Conservation (phyloP, 1,140 invertebrate genomes). For the Scaptomyza montana region DNA sequence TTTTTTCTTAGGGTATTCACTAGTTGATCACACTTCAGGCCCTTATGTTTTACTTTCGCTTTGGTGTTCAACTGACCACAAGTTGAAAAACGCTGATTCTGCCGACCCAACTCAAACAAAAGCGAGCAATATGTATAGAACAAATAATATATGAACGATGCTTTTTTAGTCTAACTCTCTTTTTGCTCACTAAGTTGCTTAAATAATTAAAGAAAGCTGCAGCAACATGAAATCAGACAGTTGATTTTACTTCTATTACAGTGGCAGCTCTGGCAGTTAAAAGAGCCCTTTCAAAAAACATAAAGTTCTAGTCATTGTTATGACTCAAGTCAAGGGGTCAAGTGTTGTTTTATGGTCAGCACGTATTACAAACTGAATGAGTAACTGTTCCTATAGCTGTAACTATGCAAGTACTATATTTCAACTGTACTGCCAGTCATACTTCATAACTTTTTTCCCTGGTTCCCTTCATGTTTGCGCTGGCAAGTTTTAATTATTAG, state of each 20-base stretch:
- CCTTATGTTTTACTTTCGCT: not conserved
- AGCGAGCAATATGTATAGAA: conserved; percentile 41
- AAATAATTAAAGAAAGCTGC: conserved; percentile 73
- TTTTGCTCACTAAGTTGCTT: conserved; percentile 59
- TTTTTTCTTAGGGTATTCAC: not conserved
- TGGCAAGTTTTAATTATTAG: conserved; percentile 73
- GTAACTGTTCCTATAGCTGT: conserved; percentile 21
- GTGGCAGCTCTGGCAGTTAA: not conserved
- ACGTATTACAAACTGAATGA: conserved; percentile 46
- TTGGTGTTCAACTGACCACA: conserved; percentile 11
- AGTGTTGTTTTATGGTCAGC: conserved; percentile 43
- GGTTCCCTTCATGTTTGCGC: conserved; percentile 20
- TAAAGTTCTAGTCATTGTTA: conserved; percentile 40
- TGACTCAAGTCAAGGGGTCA: conserved; percentile 27
- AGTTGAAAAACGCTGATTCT: conserved; percentile 41
- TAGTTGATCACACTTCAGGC: conserved; percentile 26
- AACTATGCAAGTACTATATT: conserved; percentile 12
- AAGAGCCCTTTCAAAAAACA: conserved; percentile 10
- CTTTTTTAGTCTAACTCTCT: conserved; percentile 32
- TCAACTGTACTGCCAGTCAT: conserved; percentile 43
- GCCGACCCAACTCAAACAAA: conserved; percentile 42
- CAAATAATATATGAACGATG: conserved; percentile 44
- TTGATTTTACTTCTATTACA: conserved; percentile 35
- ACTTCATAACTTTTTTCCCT: conserved; percentile 68
- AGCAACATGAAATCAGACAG: conserved; percentile 71